phyloP scores from a whole-genome alignment of 2,113 vertebrate species.

The Mystacornis crossleyi region DNA sequence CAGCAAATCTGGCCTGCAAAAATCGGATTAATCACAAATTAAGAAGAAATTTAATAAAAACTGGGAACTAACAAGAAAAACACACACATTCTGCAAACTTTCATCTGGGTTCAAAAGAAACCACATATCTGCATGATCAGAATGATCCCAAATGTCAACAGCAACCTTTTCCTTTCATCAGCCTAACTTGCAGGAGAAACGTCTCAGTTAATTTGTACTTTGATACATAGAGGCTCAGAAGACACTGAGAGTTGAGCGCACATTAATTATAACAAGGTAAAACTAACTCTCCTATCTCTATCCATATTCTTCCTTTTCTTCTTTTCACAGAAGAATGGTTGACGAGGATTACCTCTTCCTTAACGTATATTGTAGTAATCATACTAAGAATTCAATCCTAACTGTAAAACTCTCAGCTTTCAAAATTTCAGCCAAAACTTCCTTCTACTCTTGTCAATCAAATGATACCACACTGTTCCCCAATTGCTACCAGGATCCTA shows the following conservation, averaged over 20 bases:
- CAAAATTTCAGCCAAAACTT: neutral
- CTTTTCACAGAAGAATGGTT: neutral
- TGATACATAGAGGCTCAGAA: neutral
- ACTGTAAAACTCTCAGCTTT: neutral
- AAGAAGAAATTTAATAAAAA: neutral
- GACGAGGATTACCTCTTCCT: neutral
- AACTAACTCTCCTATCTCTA: neutral
- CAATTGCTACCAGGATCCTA: neutral
- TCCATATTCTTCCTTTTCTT: neutral
- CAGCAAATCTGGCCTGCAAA: neutral
- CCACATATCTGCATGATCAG: neutral
- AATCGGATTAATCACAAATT: neutral
- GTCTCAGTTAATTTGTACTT: neutral
- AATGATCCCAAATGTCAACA: neutral
- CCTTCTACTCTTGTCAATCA: neutral
- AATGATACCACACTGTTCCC: neutral
- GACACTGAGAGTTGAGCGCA: neutral
- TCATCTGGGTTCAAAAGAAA: neutral
- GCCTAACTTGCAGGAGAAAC: neutral
- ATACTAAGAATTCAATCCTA: neutral
- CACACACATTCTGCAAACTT: neutral
- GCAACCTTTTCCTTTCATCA: neutral
- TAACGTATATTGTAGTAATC: neutral
- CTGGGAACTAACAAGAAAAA: neutral
- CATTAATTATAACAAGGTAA: neutral